phyloP scores from a whole-genome alignment of 2,113 vertebrate genomes.

The Oncorhynchus mykiss region DNA sequence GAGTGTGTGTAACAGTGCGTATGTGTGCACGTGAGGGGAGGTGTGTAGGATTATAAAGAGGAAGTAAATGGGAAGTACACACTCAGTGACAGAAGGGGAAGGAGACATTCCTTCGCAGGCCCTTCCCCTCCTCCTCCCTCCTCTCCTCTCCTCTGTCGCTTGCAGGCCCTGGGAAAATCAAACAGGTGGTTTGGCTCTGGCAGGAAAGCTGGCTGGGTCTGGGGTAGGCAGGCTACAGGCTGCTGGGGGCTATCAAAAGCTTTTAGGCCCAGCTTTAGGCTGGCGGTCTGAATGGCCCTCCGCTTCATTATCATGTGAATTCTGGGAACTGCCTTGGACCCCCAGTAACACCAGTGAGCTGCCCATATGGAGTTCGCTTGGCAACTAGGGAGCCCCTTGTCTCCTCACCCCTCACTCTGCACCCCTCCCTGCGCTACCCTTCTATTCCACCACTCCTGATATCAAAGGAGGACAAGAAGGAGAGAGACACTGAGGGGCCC shows the following conservation, averaged over 20 bases:
- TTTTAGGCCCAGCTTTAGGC: slow-evolving; percentile 72
- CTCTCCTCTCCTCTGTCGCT: slow-evolving; percentile 50
- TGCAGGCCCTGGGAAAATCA: slow-evolving; percentile 82
- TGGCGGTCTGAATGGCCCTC: slow-evolving; percentile 73
- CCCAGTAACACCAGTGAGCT: slow-evolving; percentile 78
- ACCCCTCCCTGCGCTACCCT: slow-evolving; percentile 39
- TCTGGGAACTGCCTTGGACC: slow-evolving; percentile 83
- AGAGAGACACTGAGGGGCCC: slow-evolving; percentile 47
- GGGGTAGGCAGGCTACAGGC: slow-evolving; percentile 74
- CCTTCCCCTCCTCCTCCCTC: slow-evolving; percentile 52
- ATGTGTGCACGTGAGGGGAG: slow-evolving; percentile 64
- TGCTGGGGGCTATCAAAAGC: slow-evolving; percentile 78
- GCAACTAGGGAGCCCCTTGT: slow-evolving; percentile 72
- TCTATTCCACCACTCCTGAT: slow-evolving; percentile 71
- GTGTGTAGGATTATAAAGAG: slow-evolving; percentile 69
- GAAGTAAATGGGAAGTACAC: slow-evolving; percentile 79
- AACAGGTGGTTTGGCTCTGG: slow-evolving; percentile 81
- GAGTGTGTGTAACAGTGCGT: slow-evolving; percentile 26
- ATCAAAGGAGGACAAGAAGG: slow-evolving; percentile 68
- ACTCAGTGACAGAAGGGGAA: slow-evolving; percentile 75
- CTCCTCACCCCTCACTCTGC: slow-evolving; percentile 5
- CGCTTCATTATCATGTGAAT: slow-evolving; percentile 98
- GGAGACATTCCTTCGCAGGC: slow-evolving; percentile 77
- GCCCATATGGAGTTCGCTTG: slow-evolving; percentile 82
- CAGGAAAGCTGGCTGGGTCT: slow-evolving; percentile 73